Percentiles rank a stretch among this genome's conserved stretches.
phyloP scores from a whole-genome alignment of 2,888 invertebrate species.

The Alloscopus bannaensis region DNA sequence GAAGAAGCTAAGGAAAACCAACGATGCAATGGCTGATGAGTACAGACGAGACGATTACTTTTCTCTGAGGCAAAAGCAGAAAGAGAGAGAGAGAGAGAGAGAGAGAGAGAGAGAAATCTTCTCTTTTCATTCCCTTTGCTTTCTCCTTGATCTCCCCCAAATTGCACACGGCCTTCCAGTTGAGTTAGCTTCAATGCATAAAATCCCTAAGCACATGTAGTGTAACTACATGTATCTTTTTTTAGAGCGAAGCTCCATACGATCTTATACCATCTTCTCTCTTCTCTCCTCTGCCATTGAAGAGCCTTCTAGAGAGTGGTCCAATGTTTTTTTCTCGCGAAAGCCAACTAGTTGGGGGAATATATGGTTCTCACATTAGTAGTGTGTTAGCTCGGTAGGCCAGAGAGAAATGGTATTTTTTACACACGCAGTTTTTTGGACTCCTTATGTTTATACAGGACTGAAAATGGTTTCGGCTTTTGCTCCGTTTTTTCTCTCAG shows the following conservation, averaged over 20 bases:
- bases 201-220: slow-evolving; percentile 58
- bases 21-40: slow-evolving; percentile 58
- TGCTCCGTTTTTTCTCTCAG: no score
- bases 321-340: no score
- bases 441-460: no score
- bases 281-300: not conserved
- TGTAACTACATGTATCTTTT: slow-evolving; percentile 46
- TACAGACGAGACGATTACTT: slow-evolving; percentile 58
- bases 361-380: no score
- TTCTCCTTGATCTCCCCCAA: slow-evolving; percentile 60
- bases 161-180: slow-evolving; percentile 59
- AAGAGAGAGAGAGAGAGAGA: slow-evolving; percentile 16
- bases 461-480: no score
- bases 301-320: no score
- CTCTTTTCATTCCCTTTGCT: slow-evolving; percentile 48
- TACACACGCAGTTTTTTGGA: no score
- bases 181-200: slow-evolving; percentile 58
- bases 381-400: no score
- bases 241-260: not conserved
- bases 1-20: slow-evolving; percentile 42
- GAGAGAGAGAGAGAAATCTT: slow-evolving; percentile 35
- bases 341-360: no score
- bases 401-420: no score
- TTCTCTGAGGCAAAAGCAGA: slow-evolving; percentile 27
- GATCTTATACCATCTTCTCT: not conserved